Conservation (phyloP, 2,113 vertebrate genomes). For the Sprattus sprattus region DNA sequence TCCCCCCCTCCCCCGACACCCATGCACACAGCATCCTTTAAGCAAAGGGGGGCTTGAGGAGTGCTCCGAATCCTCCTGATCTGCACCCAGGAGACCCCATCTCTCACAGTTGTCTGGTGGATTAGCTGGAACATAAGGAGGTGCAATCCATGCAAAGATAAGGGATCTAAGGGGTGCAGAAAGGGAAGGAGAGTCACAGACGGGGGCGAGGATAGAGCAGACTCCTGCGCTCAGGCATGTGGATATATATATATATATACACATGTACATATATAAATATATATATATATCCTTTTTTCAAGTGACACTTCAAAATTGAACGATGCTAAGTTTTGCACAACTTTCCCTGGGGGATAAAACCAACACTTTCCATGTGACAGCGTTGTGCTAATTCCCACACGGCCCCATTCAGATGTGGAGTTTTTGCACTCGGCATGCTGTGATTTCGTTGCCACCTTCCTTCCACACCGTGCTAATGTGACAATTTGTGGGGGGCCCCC, state of each 20-base stretch:
- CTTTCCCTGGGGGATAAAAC: neutral
- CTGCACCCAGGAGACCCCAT: slow-evolving; percentile 41
- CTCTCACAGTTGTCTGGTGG: slow-evolving; percentile 47
- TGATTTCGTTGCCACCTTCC: neutral
- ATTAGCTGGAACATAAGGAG: slow-evolving; percentile 50
- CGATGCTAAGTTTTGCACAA: neutral
- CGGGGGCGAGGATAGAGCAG: neutral
- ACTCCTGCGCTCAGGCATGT: neutral
- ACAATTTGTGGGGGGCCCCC: slow-evolving; percentile 20
- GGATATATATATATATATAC: neutral
- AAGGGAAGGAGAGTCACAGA: neutral
- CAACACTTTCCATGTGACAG: neutral
- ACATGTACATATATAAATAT: too few relatives aligned
- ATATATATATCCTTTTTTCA: neutral
- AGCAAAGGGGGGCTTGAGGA: slow-evolving; percentile 38
- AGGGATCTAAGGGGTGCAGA: neutral
- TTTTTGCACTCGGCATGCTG: neutral
- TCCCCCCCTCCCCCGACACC: neutral
- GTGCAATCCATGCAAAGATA: neutral
- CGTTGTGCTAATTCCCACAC: neutral
- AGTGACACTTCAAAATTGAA: slow-evolving; percentile 4
- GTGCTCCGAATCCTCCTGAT: slow-evolving; percentile 50
- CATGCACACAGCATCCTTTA: slow-evolving; percentile 26
- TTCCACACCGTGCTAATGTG: slow-evolving; percentile 37
- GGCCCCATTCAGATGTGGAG: neutral